These are phyloP conservation scores for Hystrix brachyura DNA, from an alignment of 2,113 vertebrate species.

Conservation along the genomic window DNA sequence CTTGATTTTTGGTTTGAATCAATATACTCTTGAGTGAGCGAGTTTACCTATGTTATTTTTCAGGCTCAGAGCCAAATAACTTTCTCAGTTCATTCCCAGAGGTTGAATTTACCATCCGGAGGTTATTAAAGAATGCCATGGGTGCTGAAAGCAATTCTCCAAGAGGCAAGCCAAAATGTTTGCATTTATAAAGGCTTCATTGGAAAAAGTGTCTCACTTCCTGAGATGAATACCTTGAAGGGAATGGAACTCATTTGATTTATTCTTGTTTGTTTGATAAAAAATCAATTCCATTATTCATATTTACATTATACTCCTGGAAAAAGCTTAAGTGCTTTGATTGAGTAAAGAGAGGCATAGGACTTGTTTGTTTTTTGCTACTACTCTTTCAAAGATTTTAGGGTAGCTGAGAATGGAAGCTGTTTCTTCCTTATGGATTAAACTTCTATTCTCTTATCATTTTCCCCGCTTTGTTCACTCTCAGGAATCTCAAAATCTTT, in stretches of 20 bases:
- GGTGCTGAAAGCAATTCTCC: constrained; percentile 63
- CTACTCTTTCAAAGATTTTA: constrained; percentile 2
- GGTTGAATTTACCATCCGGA: constrained; percentile 65
- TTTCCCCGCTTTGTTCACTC: constrained; percentile 14
- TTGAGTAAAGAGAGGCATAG: constrained; percentile 32
- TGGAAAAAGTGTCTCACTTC: constrained; percentile 75
- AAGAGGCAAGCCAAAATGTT: constrained; percentile 64
- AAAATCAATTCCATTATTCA: constrained; percentile 79
- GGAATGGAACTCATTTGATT: constrained; percentile 70
- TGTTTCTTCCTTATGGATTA: constrained; percentile 49
- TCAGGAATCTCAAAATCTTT: constrained; percentile 3
- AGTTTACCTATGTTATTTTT: constrained; percentile 64
- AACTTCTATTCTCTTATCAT: not conserved
- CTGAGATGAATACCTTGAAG: constrained; percentile 70
- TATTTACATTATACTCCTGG: constrained; percentile 73
- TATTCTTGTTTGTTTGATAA: constrained; percentile 76
- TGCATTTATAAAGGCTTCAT: constrained; percentile 72
- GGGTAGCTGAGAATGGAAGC: not conserved
- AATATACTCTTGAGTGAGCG: constrained; percentile 47
- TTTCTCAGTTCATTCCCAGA: constrained; percentile 69
- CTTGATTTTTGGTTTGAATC: constrained; percentile 67
- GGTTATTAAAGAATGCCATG: constrained; percentile 72
- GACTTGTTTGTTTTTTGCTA: constrained; percentile 53
- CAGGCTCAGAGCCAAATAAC: constrained; percentile 67
- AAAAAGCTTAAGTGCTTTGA: constrained; percentile 66